Evolutionary conservation across 2,797 vertebrate genomes (phyloP).

Genomic region (Myotis findleyi): DNA sequence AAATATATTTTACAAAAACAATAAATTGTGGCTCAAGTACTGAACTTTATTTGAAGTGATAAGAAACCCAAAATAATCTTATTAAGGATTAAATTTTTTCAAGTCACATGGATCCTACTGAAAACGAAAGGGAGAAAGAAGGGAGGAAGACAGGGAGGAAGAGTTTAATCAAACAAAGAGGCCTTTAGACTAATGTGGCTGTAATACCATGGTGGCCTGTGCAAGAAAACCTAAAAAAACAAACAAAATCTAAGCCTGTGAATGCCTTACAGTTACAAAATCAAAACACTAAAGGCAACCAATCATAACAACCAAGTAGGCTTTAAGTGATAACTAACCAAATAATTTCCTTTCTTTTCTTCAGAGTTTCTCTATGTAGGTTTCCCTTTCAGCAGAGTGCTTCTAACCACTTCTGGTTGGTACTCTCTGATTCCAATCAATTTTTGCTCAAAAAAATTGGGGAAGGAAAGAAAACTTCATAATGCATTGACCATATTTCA

Average conservation of each 20-base stretch:
- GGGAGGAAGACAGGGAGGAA: neutral
- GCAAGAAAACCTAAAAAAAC: neutral
- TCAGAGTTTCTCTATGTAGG: neutral
- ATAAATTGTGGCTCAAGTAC: neutral
- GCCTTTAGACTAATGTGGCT: neutral
- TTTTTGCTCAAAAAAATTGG: neutral
- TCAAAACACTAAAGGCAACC: neutral
- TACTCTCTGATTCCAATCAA: neutral
- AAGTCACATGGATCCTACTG: neutral
- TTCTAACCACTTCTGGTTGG: neutral
- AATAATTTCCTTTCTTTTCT: neutral
- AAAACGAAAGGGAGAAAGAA: neutral
- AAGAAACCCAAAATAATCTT: constrained; percentile 10
- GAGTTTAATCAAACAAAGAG: neutral
- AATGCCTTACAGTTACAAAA: neutral
- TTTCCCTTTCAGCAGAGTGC: neutral
- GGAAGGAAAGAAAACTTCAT: neutral
- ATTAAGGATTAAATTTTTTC: constrained; percentile 18
- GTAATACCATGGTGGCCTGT: neutral
- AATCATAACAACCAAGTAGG: neutral
- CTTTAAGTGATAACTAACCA: neutral
- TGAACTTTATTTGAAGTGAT: constrained; percentile 20
- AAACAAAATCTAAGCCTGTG: neutral
- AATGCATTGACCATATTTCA: neutral
- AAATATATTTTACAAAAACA: too few relatives aligned